Conservation (phyloP, 2,113 vertebrate species). For the Perccottus glenii region DNA sequence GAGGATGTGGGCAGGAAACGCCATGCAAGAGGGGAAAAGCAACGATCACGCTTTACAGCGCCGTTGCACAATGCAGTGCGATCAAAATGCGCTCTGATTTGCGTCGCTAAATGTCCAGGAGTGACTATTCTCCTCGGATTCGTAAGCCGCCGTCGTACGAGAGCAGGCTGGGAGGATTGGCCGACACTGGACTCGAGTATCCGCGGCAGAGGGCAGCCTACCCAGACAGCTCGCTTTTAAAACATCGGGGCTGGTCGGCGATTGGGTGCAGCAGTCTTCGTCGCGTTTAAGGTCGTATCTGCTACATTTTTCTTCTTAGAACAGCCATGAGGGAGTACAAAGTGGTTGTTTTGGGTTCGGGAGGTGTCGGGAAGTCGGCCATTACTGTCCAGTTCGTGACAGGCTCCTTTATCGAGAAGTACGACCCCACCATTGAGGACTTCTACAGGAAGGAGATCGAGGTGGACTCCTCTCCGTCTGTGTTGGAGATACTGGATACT, state of each 20-base stretch:
- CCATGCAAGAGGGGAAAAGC: constrained; percentile 55
- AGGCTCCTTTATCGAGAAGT: constrained; percentile 93
- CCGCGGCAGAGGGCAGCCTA: constrained; percentile 47
- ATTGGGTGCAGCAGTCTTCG: constrained; percentile 62
- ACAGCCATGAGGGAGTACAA: constrained; percentile 91
- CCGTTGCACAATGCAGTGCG: constrained; percentile 57
- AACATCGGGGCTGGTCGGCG: constrained; percentile 73
- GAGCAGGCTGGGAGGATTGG: constrained; percentile 28
- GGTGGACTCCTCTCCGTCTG: constrained; percentile 79
- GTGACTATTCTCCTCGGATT: constrained; percentile 45
- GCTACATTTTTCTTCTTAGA: constrained; percentile 9
- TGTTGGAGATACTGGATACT: constrained; percentile 80
- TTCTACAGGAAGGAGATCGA: constrained; percentile 83
- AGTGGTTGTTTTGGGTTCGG: constrained; percentile 93
- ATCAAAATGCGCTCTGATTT: constrained; percentile 56
- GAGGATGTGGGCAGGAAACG: constrained; percentile 80
- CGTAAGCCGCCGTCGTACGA: constrained; percentile 18
- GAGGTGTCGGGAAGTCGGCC: constrained; percentile 92
- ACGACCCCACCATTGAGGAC: constrained; percentile 94
- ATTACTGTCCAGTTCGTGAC: constrained; percentile 94
- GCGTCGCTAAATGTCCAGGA: constrained; percentile 58
- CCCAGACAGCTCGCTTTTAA: constrained; percentile 63
- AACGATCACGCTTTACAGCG: constrained; percentile 68
- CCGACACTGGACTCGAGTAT: constrained; percentile 34
- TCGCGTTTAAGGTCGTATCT: constrained; percentile 66